Evolutionary conservation across 2,797 vertebrate genomes (phyloP).

Genomic region (Hippoglossus hippoglossus): DNA sequence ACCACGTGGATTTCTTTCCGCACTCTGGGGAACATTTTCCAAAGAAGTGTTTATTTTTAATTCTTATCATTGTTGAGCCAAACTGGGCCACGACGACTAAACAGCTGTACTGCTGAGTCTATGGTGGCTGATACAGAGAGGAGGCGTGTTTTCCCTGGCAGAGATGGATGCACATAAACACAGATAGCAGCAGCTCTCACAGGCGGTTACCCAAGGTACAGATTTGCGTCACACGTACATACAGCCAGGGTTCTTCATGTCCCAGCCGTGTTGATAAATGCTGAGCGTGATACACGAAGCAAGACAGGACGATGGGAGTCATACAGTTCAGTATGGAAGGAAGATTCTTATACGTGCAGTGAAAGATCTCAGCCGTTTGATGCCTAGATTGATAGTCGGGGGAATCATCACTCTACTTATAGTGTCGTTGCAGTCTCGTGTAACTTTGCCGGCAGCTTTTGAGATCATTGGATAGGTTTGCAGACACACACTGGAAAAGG

Average conservation of each 20-base stretch:
- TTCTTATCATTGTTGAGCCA: constrained; percentile 61
- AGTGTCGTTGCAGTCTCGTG: too few species aligned
- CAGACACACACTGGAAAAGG: neutral
- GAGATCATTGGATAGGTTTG: neutral
- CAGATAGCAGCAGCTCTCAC: constrained; percentile 69
- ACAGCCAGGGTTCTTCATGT: constrained; percentile 68
- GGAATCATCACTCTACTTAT: too few species aligned
- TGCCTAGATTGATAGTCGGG: too few species aligned
- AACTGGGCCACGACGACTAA: constrained; percentile 74
- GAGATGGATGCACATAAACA: constrained; percentile 68
- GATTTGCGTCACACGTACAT: constrained; percentile 76
- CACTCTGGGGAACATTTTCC: constrained; percentile 15
- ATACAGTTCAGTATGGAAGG: constrained; percentile 13
- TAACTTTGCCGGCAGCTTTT: too few species aligned
- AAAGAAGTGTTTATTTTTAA: constrained; percentile 48
- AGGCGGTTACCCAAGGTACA: constrained; percentile 76
- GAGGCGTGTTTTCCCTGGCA: constrained; percentile 52
- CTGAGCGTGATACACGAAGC: constrained; percentile 27
- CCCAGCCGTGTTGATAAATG: constrained; percentile 69
- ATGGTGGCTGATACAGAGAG: constrained; percentile 60
- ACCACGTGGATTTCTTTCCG: neutral
- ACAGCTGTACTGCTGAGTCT: constrained; percentile 83
- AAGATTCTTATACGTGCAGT: neutral
- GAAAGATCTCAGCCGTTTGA: too few species aligned
- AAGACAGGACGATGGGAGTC: constrained; percentile 23